These are phyloP conservation scores for Lasioglossum lativentre DNA, from an alignment of 2,888 invertebrate species.

Conservation along the genomic window DNA sequence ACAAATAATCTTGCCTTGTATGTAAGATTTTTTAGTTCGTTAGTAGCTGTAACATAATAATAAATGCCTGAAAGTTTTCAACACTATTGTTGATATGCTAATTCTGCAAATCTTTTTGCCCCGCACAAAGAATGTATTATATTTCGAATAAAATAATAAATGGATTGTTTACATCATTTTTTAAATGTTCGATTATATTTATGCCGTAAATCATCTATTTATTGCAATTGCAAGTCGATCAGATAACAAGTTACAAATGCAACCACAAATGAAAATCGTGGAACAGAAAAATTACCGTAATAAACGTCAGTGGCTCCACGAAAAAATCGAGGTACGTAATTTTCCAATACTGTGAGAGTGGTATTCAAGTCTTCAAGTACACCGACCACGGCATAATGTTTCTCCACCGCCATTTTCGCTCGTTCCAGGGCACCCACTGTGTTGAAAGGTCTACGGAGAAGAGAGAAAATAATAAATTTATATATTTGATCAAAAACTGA, in stretches of 20 bases:
- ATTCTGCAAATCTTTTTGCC: too few species aligned
- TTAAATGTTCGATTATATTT: neutral
- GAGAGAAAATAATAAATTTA: neutral
- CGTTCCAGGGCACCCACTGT: slow-evolving; percentile 92
- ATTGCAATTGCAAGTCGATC: neutral
- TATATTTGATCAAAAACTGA: neutral
- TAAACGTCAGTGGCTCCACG: slow-evolving; percentile 91
- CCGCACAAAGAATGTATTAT: too few species aligned
- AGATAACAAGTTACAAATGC: neutral
- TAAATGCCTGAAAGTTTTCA: too few species aligned
- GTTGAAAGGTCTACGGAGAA: slow-evolving; percentile 90
- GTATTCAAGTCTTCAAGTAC: slow-evolving; percentile 95
- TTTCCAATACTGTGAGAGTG: slow-evolving; percentile 93
- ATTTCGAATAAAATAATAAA: neutral
- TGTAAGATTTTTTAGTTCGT: too few species aligned
- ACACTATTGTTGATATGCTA: too few species aligned
- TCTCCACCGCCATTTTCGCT: slow-evolving; percentile 94
- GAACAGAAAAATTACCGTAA: slow-evolving; percentile 88
- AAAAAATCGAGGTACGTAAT: slow-evolving; percentile 94
- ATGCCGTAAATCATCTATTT: neutral
- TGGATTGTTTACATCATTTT: neutral
- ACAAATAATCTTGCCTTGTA: too few species aligned
- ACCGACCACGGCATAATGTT: slow-evolving; percentile 95
- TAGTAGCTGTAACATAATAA: too few species aligned
- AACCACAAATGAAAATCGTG: slow-evolving; percentile 13